Conservation (phyloP, 2,888 invertebrate species). For the Netelia fuscicornis region DNA sequence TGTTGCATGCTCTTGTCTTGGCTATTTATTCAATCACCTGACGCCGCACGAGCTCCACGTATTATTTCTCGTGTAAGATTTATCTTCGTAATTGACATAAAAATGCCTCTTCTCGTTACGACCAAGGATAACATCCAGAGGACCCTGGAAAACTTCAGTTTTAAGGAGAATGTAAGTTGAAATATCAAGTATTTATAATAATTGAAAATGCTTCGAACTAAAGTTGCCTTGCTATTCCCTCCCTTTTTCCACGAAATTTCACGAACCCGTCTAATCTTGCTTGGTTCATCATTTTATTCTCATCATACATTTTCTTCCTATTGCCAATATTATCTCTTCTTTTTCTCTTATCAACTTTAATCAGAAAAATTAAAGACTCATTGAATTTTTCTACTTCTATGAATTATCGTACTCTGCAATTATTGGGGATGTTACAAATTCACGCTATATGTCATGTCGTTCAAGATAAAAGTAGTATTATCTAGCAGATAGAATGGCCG, state of each 20-base stretch:
- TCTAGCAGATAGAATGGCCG: background rate
- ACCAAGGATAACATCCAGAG: slow-evolving; percentile 82
- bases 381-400: background rate
- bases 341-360: background rate
- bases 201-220: slow-evolving; percentile 36
- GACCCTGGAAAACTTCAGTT: slow-evolving; percentile 76
- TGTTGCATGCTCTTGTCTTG: background rate
- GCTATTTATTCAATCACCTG: slow-evolving; percentile 50
- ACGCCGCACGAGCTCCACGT: slow-evolving; percentile 47
- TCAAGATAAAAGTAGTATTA: background rate
- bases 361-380: background rate
- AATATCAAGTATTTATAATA: slow-evolving; percentile 16
- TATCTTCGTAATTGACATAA: background rate
- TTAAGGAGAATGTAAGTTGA: slow-evolving; percentile 79
- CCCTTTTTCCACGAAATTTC: slow-evolving; percentile 31
- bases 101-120: slow-evolving; percentile 79
- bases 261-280: background rate
- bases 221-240: slow-evolving; percentile 35
- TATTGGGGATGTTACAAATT: background rate
- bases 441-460: background rate
- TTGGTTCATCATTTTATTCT: background rate
- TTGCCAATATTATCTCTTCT: background rate
- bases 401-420: no score
- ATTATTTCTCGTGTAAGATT: slow-evolving; percentile 16
- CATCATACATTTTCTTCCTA: background rate